Conservation (phyloP, 1,140 invertebrate genomes). For the Lucilia cuprina region DNA sequence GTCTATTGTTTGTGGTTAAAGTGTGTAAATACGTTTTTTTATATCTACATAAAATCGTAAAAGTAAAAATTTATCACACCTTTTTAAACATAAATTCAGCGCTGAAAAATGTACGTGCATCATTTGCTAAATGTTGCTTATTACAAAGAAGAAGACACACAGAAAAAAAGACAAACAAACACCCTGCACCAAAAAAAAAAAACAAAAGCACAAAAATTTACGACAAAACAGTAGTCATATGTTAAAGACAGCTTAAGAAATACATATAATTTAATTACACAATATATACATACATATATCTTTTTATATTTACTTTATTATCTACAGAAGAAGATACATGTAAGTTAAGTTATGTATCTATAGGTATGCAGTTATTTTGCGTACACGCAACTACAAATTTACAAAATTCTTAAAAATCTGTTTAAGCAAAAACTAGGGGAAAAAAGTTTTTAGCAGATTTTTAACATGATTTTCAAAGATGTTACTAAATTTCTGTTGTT, state of each 20-base stretch:
- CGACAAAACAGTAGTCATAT: conserved; percentile 1
- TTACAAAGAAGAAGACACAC: neutral
- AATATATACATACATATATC: neutral
- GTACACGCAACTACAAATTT: neutral
- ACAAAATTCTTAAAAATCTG: no score
- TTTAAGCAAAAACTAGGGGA: no score
- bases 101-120: conserved; percentile 5
- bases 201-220: neutral
- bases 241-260: neutral
- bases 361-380: neutral
- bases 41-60: neutral
- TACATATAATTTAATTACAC: neutral
- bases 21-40: neutral
- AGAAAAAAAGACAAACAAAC: no score
- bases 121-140: conserved; percentile 9
- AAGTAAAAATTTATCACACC: conserved; percentile 17
- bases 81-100: conserved; percentile 18
- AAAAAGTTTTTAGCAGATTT: neutral
- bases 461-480: neutral
- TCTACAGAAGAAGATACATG: no score
- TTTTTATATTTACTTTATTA: no score
- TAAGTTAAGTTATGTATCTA: no score
- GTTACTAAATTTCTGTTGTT: no score
- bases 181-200: neutral
- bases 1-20: neutral